These are phyloP conservation scores for Lampris incognitus DNA, from an alignment of 2,113 vertebrate genomes.

Conservation along the genomic window DNA sequence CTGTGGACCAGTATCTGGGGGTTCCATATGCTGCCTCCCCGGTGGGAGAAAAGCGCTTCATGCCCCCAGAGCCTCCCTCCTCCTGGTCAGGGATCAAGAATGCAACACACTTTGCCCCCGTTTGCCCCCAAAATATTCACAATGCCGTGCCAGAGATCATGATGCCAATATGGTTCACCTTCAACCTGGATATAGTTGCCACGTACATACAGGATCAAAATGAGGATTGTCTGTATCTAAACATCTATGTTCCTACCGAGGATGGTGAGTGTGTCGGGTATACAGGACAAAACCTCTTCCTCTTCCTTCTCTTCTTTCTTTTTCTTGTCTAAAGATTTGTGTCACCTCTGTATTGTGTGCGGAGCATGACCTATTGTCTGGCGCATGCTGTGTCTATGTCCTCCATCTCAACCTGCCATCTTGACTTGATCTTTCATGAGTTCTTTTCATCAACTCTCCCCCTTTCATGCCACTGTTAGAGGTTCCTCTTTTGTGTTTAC, in stretches of 20 bases:
- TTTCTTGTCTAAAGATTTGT: conserved; percentile 53
- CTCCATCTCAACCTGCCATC: conserved; percentile 74
- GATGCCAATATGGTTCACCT: conserved; percentile 99
- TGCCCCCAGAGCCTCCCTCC: conserved; percentile 94
- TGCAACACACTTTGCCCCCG: conserved; percentile 96
- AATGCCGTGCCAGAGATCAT: conserved; percentile 98
- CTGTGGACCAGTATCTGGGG: conserved; percentile 95
- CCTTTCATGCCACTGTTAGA: conserved; percentile 86
- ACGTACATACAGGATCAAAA: conserved; percentile 99
- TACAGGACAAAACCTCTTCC: conserved; percentile 61
- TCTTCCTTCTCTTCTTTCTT: conserved; percentile 47
- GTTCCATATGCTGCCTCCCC: conserved; percentile 94
- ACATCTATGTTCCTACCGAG: conserved; percentile 99
- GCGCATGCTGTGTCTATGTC: conserved; percentile 90
- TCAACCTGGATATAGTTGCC: conserved; percentile 98
- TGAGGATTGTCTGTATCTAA: conserved; percentile 98
- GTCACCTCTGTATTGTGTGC: conserved; percentile 85
- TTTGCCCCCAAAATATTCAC: conserved; percentile 99
- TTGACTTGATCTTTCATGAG: conserved; percentile 81
- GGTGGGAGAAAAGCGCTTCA: conserved; percentile 93
- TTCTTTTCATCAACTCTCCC: conserved; percentile 84
- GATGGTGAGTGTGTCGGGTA: conserved; percentile 95
- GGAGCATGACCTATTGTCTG: conserved; percentile 90
- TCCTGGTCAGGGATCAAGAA: conserved; percentile 99
- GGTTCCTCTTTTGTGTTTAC: conserved; percentile 89